Conservation (phyloP, 2,113 vertebrate genomes). For the Phylloscopus trochiloides region DNA sequence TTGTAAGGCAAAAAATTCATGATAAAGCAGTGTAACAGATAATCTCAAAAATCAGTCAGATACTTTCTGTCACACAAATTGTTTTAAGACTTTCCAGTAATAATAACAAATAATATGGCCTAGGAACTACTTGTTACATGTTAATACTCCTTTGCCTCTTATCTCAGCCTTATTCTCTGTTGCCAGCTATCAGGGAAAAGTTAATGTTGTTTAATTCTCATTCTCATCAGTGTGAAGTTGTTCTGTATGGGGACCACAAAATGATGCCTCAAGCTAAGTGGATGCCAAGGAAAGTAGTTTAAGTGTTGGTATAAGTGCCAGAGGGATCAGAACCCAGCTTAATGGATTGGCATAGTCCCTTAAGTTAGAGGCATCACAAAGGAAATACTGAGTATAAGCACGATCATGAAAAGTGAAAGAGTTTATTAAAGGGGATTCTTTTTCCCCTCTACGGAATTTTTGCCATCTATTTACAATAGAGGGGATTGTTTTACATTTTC, state of each 20-base stretch:
- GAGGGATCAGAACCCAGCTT: background rate
- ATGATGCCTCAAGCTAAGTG: background rate
- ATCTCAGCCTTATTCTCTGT: background rate
- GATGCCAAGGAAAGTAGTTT: background rate
- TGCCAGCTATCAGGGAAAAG: conserved; percentile 2
- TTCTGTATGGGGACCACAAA: background rate
- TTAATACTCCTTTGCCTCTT: background rate
- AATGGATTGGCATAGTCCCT: background rate
- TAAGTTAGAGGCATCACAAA: background rate
- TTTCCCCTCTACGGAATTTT: background rate
- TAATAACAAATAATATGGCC: background rate
- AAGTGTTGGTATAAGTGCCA: background rate
- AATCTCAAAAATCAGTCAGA: background rate
- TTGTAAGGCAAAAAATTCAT: background rate
- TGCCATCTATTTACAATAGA: conserved; percentile 36
- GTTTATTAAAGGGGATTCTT: background rate
- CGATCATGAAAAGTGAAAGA: background rate
- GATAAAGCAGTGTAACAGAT: background rate
- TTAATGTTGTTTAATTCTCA: background rate
- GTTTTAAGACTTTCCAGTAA: background rate
- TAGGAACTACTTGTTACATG: background rate
- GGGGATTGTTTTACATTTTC: conserved; percentile 47
- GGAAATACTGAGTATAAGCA: background rate
- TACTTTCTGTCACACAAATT: background rate
- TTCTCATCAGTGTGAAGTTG: background rate